A percentile compares a stretch with the other conserved stretches of the same genome.
Evolutionary conservation across 2,888 invertebrate genomes (phyloP).

Genomic region (Acanthacorydalis orientalis): DNA sequence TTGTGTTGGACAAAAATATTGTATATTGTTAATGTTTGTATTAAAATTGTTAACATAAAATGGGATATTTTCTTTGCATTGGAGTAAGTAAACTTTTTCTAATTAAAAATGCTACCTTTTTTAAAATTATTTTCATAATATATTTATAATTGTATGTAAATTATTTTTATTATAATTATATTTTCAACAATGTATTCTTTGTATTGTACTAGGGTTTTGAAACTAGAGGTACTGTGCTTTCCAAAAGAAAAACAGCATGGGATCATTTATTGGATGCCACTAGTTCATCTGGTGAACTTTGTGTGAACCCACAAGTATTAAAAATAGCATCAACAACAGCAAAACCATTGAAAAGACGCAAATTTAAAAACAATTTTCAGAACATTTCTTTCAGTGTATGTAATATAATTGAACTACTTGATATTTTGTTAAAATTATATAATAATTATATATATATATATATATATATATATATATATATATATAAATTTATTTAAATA

Average conservation of each 20-base stretch:
- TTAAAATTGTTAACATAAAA: too few relatives aligned
- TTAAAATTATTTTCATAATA: too few relatives aligned
- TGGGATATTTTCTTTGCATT: too few relatives aligned
- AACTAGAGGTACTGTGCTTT: conserved; percentile 72
- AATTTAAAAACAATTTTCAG: conserved; percentile 8
- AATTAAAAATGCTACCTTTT: too few relatives aligned
- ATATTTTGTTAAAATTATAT: not conserved
- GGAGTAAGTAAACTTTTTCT: too few relatives aligned
- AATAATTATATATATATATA: too few relatives aligned
- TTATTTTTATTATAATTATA: not conserved
- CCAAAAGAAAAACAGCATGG: conserved; percentile 69
- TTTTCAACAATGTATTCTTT: not conserved
- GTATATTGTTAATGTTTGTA: too few relatives aligned
- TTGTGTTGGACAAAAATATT: too few relatives aligned
- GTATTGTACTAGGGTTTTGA: conserved; percentile 58
- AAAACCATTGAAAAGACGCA: not conserved
- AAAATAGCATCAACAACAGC: conserved; percentile 15
- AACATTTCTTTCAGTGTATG: not conserved
- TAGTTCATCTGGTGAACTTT: conserved; percentile 47
- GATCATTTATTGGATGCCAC: conserved; percentile 65
- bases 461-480: too few relatives aligned
- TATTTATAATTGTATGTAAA: too few relatives aligned
- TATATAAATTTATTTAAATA: too few relatives aligned
- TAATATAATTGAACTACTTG: not conserved
- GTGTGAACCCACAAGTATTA: conserved; percentile 54